These are phyloP conservation scores for Vireo altiloquus DNA, from an alignment of 2,113 vertebrate species.

Conservation along the genomic window DNA sequence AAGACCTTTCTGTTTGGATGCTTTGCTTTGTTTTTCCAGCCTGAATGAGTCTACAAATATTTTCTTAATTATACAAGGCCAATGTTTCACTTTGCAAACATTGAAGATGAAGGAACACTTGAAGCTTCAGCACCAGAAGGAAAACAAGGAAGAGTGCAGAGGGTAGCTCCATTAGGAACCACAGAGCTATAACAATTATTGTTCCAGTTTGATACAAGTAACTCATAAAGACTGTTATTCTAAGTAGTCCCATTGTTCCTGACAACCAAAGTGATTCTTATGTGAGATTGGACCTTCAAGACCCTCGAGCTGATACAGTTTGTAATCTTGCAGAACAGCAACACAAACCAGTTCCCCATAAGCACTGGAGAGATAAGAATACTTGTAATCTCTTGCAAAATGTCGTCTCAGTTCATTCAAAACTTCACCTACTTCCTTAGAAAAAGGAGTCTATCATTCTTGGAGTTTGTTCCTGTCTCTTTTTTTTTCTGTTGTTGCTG, in stretches of 20 bases:
- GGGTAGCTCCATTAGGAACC: slow-evolving; percentile 59
- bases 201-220: slow-evolving; percentile 67
- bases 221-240: slow-evolving; percentile 42
- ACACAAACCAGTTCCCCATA: neutral
- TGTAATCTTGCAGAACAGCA: slow-evolving; percentile 49
- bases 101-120: slow-evolving; percentile 68
- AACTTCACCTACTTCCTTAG: neutral
- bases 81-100: slow-evolving; percentile 58
- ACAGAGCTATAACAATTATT: slow-evolving; percentile 54
- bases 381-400: neutral
- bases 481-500: neutral
- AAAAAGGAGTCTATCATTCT: neutral
- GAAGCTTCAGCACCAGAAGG: slow-evolving; percentile 76
- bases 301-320: neutral
- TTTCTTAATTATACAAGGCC: slow-evolving; percentile 60
- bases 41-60: slow-evolving; percentile 56
- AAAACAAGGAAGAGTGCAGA: slow-evolving; percentile 61
- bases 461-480: neutral
- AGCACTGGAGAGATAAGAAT: neutral
- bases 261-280: slow-evolving; percentile 59
- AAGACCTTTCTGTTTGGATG: slow-evolving; percentile 25
- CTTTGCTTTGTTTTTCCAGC: slow-evolving; percentile 49
- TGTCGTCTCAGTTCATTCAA: neutral
- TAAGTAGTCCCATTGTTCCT: slow-evolving; percentile 30
- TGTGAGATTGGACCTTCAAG: slow-evolving; percentile 12